Conservation (phyloP, 2,888 invertebrate genomes). For the Eupithecia insigniata region DNA sequence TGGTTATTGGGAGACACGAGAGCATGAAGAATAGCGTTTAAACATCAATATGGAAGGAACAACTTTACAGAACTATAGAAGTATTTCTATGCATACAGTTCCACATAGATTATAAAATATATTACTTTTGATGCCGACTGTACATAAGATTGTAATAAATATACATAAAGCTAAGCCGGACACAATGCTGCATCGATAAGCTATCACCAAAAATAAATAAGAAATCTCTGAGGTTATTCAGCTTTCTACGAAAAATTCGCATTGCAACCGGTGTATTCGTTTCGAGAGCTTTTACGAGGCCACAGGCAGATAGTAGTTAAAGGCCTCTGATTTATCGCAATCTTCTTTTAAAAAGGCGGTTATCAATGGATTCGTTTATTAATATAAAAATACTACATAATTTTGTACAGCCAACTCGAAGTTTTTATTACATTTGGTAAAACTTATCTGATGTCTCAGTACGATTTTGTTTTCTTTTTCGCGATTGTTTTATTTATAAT, state of each 20-base stretch:
- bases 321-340: not conserved
- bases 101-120: not conserved
- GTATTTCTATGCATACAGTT: not conserved
- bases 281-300: not conserved
- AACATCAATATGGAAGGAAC: not conserved
- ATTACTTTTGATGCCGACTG: not conserved
- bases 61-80: not conserved
- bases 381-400: not conserved
- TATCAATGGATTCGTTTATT: not conserved
- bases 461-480: not conserved
- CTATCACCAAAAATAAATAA: not conserved
- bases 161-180: not conserved
- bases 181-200: not conserved
- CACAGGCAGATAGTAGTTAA: not conserved
- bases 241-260: not conserved
- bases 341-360: not conserved
- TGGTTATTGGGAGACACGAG: constrained; percentile 1
- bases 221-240: not conserved
- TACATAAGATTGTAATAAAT: constrained; percentile 5
- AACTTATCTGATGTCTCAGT: not conserved
- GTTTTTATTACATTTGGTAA: not conserved
- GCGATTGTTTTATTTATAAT: not conserved
- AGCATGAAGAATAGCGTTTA: not conserved
- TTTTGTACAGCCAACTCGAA: not conserved
- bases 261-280: not conserved